These are phyloP conservation scores for Pocillopora grandis DNA, from an alignment of 92 coral and sea anemone genomes.

Conservation along the genomic window DNA sequence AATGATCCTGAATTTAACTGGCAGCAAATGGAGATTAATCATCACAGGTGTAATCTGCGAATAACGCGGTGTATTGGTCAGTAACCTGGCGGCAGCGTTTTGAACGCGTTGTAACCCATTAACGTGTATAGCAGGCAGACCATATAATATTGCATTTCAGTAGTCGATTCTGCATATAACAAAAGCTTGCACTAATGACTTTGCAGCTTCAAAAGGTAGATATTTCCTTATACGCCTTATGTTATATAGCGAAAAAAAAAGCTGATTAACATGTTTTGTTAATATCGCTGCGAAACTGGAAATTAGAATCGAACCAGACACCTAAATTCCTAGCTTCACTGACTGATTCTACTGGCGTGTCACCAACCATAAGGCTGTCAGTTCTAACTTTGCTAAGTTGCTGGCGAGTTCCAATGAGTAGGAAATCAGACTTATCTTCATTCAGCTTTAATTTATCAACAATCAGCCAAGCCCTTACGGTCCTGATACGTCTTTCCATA, in stretches of 20 bases:
- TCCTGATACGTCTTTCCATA: background rate
- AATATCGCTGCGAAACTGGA: background rate
- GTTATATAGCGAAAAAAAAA: background rate
- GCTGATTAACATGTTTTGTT: background rate
- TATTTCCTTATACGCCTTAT: background rate
- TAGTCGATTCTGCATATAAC: too few relatives aligned
- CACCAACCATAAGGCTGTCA: background rate
- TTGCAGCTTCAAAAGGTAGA: too few relatives aligned
- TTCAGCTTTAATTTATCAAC: background rate
- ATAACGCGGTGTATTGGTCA: too few relatives aligned
- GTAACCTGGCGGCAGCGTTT: too few relatives aligned
- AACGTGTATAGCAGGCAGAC: too few relatives aligned
- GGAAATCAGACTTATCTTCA: background rate
- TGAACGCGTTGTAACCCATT: too few relatives aligned
- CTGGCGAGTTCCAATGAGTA: background rate
- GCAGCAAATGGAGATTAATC: too few relatives aligned
- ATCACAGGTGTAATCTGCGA: too few relatives aligned
- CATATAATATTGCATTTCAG: too few relatives aligned
- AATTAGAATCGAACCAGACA: conserved; percentile 2
- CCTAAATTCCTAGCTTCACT: background rate
- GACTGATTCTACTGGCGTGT: background rate
- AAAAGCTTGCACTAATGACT: too few relatives aligned
- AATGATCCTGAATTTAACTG: too few relatives aligned
- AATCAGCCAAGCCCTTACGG: background rate
- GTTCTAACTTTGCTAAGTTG: background rate